These are phyloP conservation scores for Cheilosia soror DNA, from an alignment of 2,888 invertebrate genomes.

Conservation along the genomic window DNA sequence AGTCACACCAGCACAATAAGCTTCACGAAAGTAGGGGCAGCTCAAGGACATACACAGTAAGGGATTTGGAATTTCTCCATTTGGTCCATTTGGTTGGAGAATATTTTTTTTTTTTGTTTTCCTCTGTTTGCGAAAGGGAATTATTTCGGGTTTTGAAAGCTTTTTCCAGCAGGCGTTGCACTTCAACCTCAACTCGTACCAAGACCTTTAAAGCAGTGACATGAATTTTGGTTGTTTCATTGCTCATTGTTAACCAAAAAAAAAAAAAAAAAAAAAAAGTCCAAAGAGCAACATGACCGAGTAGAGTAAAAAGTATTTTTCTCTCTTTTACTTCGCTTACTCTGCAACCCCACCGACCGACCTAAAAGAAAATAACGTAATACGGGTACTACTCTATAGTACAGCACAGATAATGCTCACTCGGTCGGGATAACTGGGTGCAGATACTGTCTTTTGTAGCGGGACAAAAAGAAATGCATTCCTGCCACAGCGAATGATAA, in stretches of 20 bases:
- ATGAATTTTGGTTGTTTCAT: conserved; percentile 61
- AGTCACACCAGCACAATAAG: conserved; percentile 45
- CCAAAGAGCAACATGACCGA: conserved; percentile 42
- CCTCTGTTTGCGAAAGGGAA: conserved; percentile 1
- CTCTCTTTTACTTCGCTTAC: conserved; percentile 18
- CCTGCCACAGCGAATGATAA: conserved; percentile 47
- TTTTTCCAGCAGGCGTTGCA: conserved; percentile 29
- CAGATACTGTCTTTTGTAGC: conserved; percentile 58
- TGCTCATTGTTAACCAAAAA: conserved; percentile 23
- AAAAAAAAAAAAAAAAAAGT: conserved; percentile 9
- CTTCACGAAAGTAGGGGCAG: conserved; percentile 16
- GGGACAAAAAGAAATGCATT: conserved; percentile 45
- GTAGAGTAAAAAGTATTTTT: conserved; percentile 32
- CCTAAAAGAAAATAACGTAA: conserved; percentile 37
- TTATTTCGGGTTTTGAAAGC: conserved; percentile 24
- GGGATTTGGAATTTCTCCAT: conserved; percentile 45
- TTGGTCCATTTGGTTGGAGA: conserved; percentile 54
- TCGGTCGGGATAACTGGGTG: conserved; percentile 59
- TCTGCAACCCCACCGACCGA: conserved; percentile 16
- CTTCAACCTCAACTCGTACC: conserved; percentile 28
- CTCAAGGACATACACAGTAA: conserved; percentile 42
- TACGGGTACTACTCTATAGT: background rate
- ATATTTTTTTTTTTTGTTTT: background rate
- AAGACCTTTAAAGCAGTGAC: conserved; percentile 52
- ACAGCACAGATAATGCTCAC: conserved; percentile 47